Conservation (phyloP, 2,888 invertebrate species). For the Dolomedes plantarius region DNA sequence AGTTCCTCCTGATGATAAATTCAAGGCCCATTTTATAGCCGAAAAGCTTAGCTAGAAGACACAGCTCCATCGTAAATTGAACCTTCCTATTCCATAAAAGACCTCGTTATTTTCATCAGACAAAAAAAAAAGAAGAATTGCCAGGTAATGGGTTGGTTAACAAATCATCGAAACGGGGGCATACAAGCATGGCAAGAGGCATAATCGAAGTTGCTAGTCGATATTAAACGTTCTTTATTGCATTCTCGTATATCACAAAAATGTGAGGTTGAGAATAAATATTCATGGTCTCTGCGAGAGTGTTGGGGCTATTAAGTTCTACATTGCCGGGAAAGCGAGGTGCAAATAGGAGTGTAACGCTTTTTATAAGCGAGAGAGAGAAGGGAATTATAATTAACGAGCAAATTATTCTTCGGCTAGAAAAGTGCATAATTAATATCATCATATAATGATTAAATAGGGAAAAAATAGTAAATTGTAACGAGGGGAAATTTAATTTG, state of each 20-base stretch:
- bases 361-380: background rate
- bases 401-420: background rate
- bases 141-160: conserved; percentile 49
- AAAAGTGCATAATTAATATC: background rate
- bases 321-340: background rate
- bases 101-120: background rate
- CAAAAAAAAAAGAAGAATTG: conserved; percentile 27
- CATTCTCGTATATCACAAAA: conserved; percentile 59
- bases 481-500: no score
- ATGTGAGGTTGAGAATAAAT: conserved; percentile 38
- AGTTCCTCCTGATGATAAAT: conserved; percentile 42
- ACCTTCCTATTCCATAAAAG: conserved; percentile 21
- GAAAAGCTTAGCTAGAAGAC: conserved; percentile 37
- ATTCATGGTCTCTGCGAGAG: conserved; percentile 29
- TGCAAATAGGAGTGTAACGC: background rate
- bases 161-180: conserved; percentile 51
- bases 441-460: no score
- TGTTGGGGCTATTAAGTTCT: background rate
- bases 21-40: conserved; percentile 28
- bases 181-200: conserved; percentile 22
- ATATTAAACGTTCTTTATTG: conserved; percentile 63
- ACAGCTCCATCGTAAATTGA: conserved; percentile 37
- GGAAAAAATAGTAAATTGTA: no score
- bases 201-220: conserved; percentile 53
- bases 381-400: background rate